These are phyloP conservation scores for Syrmaticus mikado DNA, from an alignment of 2,113 vertebrate genomes.

Conservation along the genomic window DNA sequence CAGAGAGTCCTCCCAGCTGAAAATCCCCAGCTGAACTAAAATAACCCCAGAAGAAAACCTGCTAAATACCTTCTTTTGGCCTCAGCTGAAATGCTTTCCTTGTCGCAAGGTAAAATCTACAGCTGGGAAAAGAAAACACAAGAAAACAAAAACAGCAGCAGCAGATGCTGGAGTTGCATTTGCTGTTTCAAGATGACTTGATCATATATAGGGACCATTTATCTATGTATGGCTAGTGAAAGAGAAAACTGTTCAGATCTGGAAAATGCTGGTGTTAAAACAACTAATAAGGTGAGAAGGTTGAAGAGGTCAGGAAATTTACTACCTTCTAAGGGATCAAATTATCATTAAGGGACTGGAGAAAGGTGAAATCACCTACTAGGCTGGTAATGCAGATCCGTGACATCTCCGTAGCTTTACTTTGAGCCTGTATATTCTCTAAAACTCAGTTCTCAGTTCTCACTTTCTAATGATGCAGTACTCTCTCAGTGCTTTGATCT, in stretches of 20 bases:
- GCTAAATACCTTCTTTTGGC: background rate
- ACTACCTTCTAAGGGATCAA: background rate
- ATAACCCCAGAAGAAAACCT: background rate
- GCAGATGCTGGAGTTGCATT: background rate
- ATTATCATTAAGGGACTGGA: background rate
- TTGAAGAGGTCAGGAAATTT: background rate
- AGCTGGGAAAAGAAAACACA: background rate
- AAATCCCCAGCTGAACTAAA: background rate
- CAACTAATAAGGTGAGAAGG: background rate
- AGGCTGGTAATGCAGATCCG: background rate
- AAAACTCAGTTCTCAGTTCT: background rate
- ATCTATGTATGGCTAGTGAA: background rate
- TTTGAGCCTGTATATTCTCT: background rate
- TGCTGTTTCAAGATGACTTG: background rate
- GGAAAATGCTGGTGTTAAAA: background rate
- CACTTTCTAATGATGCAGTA: background rate
- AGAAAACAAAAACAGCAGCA: background rate
- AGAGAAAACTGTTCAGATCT: background rate
- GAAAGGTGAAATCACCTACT: background rate
- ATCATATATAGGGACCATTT: background rate
- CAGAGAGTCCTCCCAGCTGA: background rate
- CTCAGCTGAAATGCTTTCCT: background rate
- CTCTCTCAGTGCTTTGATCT: background rate
- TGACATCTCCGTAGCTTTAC: background rate
- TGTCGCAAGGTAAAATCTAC: background rate